Base-by-base conservation (phyloP, 2,797 vertebrate genomes). In the Falco cherrug region DNA sequence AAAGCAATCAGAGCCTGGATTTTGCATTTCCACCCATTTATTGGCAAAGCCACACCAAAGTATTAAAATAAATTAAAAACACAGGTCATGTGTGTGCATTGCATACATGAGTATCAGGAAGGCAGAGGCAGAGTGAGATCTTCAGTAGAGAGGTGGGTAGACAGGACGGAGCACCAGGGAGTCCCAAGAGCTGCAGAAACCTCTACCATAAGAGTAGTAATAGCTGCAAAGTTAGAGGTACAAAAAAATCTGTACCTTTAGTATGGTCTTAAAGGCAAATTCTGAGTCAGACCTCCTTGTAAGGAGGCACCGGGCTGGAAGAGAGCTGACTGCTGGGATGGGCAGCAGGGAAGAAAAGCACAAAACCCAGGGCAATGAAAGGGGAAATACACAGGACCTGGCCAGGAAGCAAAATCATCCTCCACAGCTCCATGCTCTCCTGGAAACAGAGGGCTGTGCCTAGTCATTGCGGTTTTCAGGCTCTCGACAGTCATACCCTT, bases 21-120 rank as follows among this genome's bases (percentile, higher is more conserved):
- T 13, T 48, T 60, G 35, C n/a, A 39, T 92, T 93, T 94, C 68
- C 75, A 91, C 89, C 84, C 56, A 2, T 96, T 97, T 96, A 96
- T 96, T 97, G 78, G 81, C 84, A 71, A 92, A 93, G 51, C 31
- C 1, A 1, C 87, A 80, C 20, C 13, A 3, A 92, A 77, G 57
- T 24, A 41, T 84, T 41, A 9, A 53, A 97, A 97, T 96, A 95
- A 97, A 79, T 95, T 94, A 95, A 60, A 94, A 87, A 64, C 39
- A 45, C 8, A 60, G 70, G 57, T 53, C 18, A 0, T 2, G 7
- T 11, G 73, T 88, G 57, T 57, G 45, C 64, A 5, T n/a, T 19
- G 50, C 39, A 21, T 13, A 25, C 16, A 1, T 2, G 6, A 31
- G 24, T 11, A 29, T 3, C 47, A n/a, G 63, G 65, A 71, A 84